Conservation (phyloP, 2,113 vertebrate genomes). For the Alexandromys fortis region DNA sequence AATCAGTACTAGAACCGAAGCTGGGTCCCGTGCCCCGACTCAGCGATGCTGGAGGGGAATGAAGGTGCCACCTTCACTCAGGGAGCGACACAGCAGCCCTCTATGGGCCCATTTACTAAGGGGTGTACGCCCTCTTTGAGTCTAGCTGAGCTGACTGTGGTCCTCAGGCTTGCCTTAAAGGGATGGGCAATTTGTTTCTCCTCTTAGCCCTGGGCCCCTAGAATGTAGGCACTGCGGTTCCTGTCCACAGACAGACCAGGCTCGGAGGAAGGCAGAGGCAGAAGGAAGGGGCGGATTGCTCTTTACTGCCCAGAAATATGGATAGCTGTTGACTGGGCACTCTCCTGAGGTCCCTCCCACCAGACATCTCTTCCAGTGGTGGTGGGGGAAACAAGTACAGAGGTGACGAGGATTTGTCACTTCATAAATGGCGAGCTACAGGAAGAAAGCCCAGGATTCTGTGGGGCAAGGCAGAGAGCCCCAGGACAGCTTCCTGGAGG, state of each 20-base stretch:
- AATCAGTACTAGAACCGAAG: not conserved
- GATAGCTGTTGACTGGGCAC: not conserved
- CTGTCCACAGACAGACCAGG: not conserved
- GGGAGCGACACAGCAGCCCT: not conserved
- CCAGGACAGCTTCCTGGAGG: not conserved
- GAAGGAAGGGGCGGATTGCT: rapidly evolving
- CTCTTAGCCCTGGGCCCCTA: not conserved
- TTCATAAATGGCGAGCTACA: not conserved
- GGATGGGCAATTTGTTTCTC: not conserved
- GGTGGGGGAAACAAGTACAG: not conserved
- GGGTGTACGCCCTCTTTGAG: not conserved
- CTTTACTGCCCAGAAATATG: not conserved
- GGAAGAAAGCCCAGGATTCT: not conserved
- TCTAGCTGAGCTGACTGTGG: not conserved
- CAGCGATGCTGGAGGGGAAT: not conserved
- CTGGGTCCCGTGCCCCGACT: not conserved
- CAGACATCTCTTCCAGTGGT: no score
- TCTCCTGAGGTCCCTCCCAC: not conserved
- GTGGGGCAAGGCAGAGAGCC: not conserved
- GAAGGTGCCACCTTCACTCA: not conserved
- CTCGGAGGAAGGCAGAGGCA: not conserved
- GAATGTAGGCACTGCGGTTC: not conserved
- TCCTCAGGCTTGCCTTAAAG: not conserved
- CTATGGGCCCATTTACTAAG: not conserved
- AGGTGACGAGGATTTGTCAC: not conserved